phyloP scores from a whole-genome alignment of 1,140 invertebrate genomes.

The Artemia franciscana region DNA sequence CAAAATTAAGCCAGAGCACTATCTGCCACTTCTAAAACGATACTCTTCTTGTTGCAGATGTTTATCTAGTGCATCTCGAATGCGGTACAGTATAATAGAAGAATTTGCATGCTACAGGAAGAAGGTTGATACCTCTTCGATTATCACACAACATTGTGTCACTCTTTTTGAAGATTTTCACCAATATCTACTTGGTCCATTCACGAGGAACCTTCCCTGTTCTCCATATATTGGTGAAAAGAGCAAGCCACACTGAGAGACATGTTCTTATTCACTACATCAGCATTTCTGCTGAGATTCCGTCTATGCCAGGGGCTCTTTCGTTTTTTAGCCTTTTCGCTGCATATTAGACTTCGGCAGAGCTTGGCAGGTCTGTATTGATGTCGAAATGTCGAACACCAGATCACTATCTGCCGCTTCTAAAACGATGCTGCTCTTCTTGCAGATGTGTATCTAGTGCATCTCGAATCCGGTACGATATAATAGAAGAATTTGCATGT shows the following conservation, averaged over 20 bases:
- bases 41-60: not conserved
- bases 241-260: not conserved
- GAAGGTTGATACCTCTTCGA: not conserved
- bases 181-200: not conserved
- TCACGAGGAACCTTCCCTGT: not conserved
- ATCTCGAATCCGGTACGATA: no score
- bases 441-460: not conserved
- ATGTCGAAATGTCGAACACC: no score
- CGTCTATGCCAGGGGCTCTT: no score
- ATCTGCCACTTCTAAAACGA: no score
- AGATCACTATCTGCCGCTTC: no score
- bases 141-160: not conserved
- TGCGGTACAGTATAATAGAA: no score
- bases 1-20: no score
- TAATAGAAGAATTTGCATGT: not conserved
- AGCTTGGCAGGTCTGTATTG: no score
- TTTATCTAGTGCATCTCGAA: not conserved
- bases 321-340: not conserved
- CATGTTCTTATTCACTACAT: not conserved
- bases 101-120: not conserved
- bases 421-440: no score
- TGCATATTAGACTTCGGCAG: no score
- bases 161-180: not conserved
- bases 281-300: not conserved
- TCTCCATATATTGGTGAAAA: not conserved